Evolutionary conservation across 2,888 invertebrate species (phyloP).

Genomic region (Coleophora flavipennella): DNA sequence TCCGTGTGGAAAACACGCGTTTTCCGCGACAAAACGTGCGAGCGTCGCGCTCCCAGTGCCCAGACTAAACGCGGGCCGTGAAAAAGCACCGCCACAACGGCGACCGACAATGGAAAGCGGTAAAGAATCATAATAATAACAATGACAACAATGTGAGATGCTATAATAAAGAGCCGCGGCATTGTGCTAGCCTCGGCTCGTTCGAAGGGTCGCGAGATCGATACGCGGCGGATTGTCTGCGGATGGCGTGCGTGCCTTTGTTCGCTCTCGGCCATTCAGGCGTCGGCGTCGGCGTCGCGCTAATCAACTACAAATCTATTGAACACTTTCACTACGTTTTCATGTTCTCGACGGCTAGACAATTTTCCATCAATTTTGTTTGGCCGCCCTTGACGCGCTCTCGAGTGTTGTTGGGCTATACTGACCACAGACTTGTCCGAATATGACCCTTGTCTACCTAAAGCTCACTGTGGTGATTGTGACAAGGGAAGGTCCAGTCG

Average conservation of each 20-base stretch:
- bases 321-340: conserved; percentile 9
- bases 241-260: conserved; percentile 62
- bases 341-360: too few relatives aligned
- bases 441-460: too few relatives aligned
- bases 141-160: conserved; percentile 74
- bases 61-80: conserved; percentile 71
- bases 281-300: conserved; percentile 25
- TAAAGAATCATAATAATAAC: conserved; percentile 74
- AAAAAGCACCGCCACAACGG: conserved; percentile 73
- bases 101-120: conserved; percentile 73
- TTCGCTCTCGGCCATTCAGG: conserved; percentile 26
- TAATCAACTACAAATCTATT: conserved; percentile 46
- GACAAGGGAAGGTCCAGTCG: too few relatives aligned
- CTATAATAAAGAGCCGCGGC: conserved; percentile 72
- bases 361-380: too few relatives aligned
- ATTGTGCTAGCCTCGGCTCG: conserved; percentile 68
- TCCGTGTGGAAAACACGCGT: conserved; percentile 61
- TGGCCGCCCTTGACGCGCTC: too few relatives aligned
- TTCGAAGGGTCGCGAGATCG: conserved; percentile 71
- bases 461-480: too few relatives aligned
- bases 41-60: conserved; percentile 69
- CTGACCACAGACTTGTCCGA: too few relatives aligned
- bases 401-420: too few relatives aligned
- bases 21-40: conserved; percentile 70
- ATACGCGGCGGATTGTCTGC: conserved; percentile 66